Evolutionary conservation across 2,797 vertebrate genomes (phyloP).

Genomic region (Pangasius djambal): DNA sequence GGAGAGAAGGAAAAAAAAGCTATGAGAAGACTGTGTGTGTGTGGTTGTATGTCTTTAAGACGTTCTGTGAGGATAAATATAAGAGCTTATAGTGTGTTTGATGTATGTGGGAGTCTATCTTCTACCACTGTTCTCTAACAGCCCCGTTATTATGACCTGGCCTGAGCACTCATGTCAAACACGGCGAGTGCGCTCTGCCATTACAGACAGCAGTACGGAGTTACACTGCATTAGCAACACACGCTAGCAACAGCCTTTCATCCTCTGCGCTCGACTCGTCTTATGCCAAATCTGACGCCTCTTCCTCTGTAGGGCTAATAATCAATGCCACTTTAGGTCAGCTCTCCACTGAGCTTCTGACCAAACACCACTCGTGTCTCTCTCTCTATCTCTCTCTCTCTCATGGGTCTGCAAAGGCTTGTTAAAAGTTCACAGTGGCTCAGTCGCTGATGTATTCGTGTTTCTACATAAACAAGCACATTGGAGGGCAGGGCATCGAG

Average conservation of each 20-base stretch:
- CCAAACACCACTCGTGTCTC: conserved; percentile 43
- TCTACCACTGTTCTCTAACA: conserved; percentile 17
- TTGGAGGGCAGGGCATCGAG: conserved; percentile 48
- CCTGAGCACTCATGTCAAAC: conserved; percentile 33
- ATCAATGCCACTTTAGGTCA: conserved; percentile 59
- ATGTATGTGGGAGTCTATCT: conserved; percentile 14
- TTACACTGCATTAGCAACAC: conserved; percentile 31
- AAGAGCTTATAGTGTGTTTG: neutral
- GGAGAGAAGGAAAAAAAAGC: no score
- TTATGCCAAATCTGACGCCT: conserved; percentile 47
- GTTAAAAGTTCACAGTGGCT: conserved; percentile 59
- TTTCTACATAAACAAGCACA: conserved; percentile 59
- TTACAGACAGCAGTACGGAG: neutral
- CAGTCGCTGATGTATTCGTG: conserved; percentile 48
- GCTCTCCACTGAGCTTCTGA: conserved; percentile 51
- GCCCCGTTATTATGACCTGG: conserved; percentile 34
- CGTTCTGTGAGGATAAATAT: neutral
- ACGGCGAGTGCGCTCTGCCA: conserved; percentile 17
- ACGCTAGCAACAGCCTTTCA: conserved; percentile 47
- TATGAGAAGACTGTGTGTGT: neutral
- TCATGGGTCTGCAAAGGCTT: conserved; percentile 69
- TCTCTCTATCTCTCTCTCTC: conserved; percentile 36
- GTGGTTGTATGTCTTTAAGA: neutral
- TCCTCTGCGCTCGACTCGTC: conserved; percentile 50
- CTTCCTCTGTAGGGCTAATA: conserved; percentile 54